Evolutionary conservation across 2,797 vertebrate species (phyloP), one percentile per base, ranked within the genome.

Genomic region (Thamnophis elegans): DNA sequence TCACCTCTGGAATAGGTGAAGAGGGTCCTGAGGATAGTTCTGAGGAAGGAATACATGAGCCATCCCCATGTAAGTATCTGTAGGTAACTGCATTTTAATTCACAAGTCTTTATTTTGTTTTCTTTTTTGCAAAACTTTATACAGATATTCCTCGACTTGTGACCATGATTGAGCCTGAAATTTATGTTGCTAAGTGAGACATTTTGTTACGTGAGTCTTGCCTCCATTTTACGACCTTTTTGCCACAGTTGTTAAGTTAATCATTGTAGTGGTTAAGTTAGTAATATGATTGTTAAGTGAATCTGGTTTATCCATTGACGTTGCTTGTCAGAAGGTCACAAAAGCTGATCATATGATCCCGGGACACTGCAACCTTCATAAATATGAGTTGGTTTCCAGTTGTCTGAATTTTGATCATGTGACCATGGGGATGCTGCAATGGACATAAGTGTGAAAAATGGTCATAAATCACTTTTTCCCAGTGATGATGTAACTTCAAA

Each of bases 1-100:
- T 97, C 18, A 96, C 96, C n/a, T 98, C 97, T 0, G 98, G 97
- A 88, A 90, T 97, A 65, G 98, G 97, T 0, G 98, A 99, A 16
- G 98, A 98, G 53, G 97, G 93, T 0, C 98, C 97, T 0, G 98
- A 98, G 56, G 98, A 98, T 92, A 98, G 98, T 58, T 98, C 97
- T 0, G 98, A 98, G 90, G 98, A 98, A 86, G 97, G 97, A 92
- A 95, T 96, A 14, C 96, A 97, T 0, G 96, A 97, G 20, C 87
- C 95, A 2, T 93, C 56, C 0, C 91, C 97, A 97, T 98, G 98
- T 98, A 97, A 97, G 97, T 25, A 10, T 0, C 0, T 87, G 94
- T 8, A 25, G 0, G 28, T 26, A 26, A 22, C 90, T 89, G 25
- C 10, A 25, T 87, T 0, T 0, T 32, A 86, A 2, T 58, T 1